These are phyloP conservation scores for Limenitis camilla DNA, from an alignment of 2,888 invertebrate species.

Conservation along the genomic window DNA sequence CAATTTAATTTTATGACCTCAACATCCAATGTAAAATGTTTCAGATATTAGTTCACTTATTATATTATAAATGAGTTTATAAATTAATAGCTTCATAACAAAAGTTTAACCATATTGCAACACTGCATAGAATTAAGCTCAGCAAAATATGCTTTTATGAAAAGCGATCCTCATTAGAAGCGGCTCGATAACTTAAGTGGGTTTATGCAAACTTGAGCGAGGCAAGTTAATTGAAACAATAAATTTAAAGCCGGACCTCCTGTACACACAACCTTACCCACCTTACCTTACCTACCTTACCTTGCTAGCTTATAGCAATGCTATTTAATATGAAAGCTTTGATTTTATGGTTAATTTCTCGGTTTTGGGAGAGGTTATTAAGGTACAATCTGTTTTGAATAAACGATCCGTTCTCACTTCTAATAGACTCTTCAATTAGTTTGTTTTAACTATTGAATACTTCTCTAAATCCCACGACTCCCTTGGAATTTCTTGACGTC, in stretches of 20 bases:
- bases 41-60: too few relatives aligned
- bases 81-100: background rate
- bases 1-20: too few relatives aligned
- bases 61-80: background rate
- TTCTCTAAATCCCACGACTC: too few relatives aligned
- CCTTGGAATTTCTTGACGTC: too few relatives aligned
- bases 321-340: too few relatives aligned
- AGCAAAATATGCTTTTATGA: conserved; percentile 6
- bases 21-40: too few relatives aligned
- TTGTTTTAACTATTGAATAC: too few relatives aligned
- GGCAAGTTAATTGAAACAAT: conserved; percentile 36
- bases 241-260: conserved; percentile 31
- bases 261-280: conserved; percentile 18
- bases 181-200: conserved; percentile 13
- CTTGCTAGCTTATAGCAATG: background rate
- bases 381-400: too few relatives aligned
- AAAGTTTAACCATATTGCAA: conserved; percentile 2
- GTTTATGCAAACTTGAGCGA: conserved; percentile 19
- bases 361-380: too few relatives aligned
- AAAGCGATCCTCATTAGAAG: conserved; percentile 1
- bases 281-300: conserved; percentile 9
- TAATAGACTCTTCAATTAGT: too few relatives aligned
- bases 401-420: too few relatives aligned
- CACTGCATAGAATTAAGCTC: background rate
- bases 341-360: too few relatives aligned